These are phyloP conservation scores for Arion vulgaris DNA, from an alignment of 1,140 invertebrate species.

Conservation along the genomic window DNA sequence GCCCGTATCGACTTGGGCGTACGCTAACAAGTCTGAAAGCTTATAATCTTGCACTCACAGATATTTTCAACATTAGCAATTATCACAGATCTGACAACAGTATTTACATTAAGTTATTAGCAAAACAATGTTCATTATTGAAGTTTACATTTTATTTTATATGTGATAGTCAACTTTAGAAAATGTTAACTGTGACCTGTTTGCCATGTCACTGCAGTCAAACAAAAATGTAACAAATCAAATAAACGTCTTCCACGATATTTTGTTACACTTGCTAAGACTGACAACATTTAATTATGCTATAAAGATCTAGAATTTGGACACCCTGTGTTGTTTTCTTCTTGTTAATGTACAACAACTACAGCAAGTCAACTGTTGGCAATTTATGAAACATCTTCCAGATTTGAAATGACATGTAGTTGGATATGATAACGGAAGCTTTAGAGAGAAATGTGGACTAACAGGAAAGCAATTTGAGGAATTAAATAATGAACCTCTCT, in stretches of 20 bases:
- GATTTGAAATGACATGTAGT: too few species aligned
- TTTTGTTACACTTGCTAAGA: conserved; percentile 33
- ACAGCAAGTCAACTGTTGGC: neutral
- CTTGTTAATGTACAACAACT: neutral
- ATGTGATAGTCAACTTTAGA: neutral
- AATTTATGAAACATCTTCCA: too few species aligned
- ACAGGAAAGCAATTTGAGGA: too few species aligned
- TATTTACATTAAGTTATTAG: conserved; percentile 1
- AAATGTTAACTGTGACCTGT: neutral
- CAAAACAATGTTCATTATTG: neutral
- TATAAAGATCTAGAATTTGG: neutral
- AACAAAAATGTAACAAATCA: conserved; percentile 23
- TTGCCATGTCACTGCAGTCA: neutral
- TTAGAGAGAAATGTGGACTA: too few species aligned
- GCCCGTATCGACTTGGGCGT: too few species aligned
- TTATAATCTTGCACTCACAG: neutral
- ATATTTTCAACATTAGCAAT: neutral
- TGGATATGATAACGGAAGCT: too few species aligned
- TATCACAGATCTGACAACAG: conserved; percentile 1
- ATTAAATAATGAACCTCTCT: too few species aligned
- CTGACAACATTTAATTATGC: conserved; percentile 26
- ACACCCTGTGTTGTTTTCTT: neutral
- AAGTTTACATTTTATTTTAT: neutral
- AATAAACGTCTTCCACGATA: conserved; percentile 36
- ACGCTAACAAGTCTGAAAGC: too few species aligned